Conservation (phyloP, 92 coral and sea anemone genomes). For the Bergia sp. region DNA sequence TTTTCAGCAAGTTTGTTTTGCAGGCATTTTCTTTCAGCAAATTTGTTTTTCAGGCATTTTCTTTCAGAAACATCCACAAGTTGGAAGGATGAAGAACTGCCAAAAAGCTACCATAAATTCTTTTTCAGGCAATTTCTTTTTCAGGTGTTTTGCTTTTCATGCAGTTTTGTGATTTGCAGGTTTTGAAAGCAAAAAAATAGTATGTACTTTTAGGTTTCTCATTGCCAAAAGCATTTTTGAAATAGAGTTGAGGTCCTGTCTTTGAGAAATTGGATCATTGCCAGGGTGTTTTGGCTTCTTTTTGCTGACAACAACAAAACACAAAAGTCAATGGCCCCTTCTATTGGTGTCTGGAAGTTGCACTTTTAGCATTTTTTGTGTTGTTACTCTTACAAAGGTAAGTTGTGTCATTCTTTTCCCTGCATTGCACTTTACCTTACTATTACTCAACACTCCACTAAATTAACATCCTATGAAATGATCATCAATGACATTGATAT, state of each 20-base stretch:
- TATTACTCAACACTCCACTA: no score
- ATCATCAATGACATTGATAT: no score
- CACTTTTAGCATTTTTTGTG: slow-evolving; percentile 32
- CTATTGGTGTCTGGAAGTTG: slow-evolving; percentile 48
- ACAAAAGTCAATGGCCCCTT: slow-evolving; percentile 39
- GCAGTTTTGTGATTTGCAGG: background rate
- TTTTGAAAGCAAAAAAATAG: slow-evolving; percentile 1
- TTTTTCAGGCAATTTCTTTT: slow-evolving; percentile 22
- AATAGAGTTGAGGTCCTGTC: background rate
- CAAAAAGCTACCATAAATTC: background rate
- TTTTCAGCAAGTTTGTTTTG: slow-evolving; percentile 32
- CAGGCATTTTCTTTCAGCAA: slow-evolving; percentile 39
- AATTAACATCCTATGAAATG: no score
- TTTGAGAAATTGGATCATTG: background rate
- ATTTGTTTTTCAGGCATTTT: slow-evolving; percentile 27
- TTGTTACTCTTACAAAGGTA: slow-evolving; percentile 33
- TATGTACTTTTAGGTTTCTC: background rate
- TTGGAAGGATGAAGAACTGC: slow-evolving; percentile 18
- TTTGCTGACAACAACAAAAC: background rate
- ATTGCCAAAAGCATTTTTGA: background rate
- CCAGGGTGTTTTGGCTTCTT: background rate
- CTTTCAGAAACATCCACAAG: slow-evolving; percentile 19
- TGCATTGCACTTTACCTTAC: background rate
- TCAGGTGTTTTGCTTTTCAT: slow-evolving; percentile 19
- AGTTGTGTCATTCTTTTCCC: slow-evolving; percentile 11